A percentile compares a stretch with the other conserved stretches of the same genome.
phyloP scores from a whole-genome alignment of 2,888 invertebrate species.

The Pristionchus entomophagus region DNA sequence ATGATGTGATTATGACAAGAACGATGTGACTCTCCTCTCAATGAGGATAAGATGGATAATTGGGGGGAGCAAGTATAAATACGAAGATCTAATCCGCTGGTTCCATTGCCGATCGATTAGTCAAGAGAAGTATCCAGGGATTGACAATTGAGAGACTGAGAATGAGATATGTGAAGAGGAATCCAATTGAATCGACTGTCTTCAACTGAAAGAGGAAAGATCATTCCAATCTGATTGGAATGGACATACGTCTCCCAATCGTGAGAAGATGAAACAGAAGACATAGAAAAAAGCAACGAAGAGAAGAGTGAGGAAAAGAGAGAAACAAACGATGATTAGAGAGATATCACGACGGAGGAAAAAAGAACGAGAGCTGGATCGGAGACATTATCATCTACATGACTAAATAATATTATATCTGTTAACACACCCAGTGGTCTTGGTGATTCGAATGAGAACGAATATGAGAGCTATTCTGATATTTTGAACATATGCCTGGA shows the following conservation, averaged over 20 bases:
- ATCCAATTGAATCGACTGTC: background rate
- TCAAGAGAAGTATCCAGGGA: background rate
- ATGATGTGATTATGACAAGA: no score
- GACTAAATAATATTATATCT: no score
- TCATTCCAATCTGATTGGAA: no score
- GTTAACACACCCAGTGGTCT: no score
- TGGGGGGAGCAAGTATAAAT: no score
- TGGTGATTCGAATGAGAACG: background rate
- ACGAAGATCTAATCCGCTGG: no score
- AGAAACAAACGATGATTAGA: background rate
- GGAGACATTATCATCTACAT: background rate
- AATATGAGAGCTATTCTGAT: no score
- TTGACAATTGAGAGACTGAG: background rate
- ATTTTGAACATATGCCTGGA: no score
- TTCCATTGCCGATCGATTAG: background rate
- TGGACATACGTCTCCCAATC: background rate
- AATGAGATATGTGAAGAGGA: background rate
- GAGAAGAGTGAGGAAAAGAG: background rate
- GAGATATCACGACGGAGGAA: background rate
- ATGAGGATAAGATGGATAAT: no score
- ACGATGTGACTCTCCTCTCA: no score
- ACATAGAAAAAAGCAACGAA: background rate
- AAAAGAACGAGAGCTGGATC: background rate
- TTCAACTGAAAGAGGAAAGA: background rate
- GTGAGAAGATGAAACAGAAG: background rate